Percentiles rank a stretch among this genome's conserved stretches.
phyloP scores from a whole-genome alignment of 2,797 vertebrate genomes.

The Avahi laniger region DNA sequence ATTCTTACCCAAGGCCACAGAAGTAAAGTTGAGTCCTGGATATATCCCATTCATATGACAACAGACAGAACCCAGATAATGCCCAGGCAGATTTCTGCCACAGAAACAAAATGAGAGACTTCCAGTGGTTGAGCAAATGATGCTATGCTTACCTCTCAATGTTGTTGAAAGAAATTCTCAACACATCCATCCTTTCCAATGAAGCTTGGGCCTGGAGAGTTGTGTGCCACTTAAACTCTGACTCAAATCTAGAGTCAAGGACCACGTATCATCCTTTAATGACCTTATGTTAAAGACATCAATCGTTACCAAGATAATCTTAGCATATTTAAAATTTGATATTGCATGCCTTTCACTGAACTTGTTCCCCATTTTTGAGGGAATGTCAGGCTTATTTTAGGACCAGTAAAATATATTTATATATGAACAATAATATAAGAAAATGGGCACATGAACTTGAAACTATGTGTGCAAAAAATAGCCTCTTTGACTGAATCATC shows the following conservation, averaged over 20 bases:
- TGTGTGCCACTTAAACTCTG: background rate
- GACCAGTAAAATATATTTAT: slow-evolving; percentile 48
- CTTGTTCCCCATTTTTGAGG: background rate
- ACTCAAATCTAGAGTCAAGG: background rate
- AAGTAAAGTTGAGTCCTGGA: background rate
- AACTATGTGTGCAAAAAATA: background rate
- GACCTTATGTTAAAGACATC: slow-evolving; percentile 18
- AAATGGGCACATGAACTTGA: slow-evolving; percentile 47
- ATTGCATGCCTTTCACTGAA: background rate
- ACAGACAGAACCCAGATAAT: background rate
- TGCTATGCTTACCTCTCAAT: background rate
- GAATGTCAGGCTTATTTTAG: slow-evolving; percentile 49
- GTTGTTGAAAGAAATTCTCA: background rate
- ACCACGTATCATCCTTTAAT: background rate
- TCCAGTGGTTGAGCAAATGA: background rate
- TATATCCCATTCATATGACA: background rate
- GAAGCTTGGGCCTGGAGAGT: background rate
- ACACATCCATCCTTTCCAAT: background rate
- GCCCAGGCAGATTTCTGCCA: background rate
- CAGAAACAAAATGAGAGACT: background rate
- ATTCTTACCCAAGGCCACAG: background rate
- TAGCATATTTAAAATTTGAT: background rate
- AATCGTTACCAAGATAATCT: background rate
- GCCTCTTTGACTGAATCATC: slow-evolving; percentile 52
- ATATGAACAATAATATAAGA: slow-evolving; percentile 37